Percentiles rank a stretch among this genome's conserved stretches.
Conservation (phyloP, 2,888 invertebrate genomes). For the Caenorhabditis sp. region DNA sequence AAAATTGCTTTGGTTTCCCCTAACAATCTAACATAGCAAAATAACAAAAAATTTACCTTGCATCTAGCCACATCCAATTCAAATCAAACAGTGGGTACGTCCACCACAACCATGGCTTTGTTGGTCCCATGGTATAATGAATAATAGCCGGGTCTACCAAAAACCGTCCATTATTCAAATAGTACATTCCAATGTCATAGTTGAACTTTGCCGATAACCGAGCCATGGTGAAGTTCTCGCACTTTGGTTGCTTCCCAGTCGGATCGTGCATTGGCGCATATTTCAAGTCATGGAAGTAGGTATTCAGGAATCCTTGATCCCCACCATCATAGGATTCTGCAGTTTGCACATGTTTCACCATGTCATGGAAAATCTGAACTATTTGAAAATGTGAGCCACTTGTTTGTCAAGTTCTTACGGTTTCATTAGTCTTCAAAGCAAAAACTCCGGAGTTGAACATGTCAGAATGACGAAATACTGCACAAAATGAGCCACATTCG, state of each 20-base stretch:
- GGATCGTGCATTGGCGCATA: slow-evolving; percentile 76
- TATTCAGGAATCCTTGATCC: slow-evolving; percentile 81
- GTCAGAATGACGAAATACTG: slow-evolving; percentile 78
- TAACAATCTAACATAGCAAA: too few species aligned
- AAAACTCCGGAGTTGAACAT: slow-evolving; percentile 81
- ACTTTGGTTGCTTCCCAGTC: slow-evolving; percentile 24
- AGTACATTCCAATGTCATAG: slow-evolving; percentile 81
- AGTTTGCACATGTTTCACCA: slow-evolving; percentile 65
- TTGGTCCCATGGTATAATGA: slow-evolving; percentile 79
- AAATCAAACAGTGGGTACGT: slow-evolving; percentile 78
- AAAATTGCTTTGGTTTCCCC: too few species aligned
- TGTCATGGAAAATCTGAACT: slow-evolving; percentile 72
- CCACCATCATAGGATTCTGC: slow-evolving; percentile 79
- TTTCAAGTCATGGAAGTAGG: slow-evolving; percentile 76
- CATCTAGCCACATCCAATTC: slow-evolving; percentile 75
- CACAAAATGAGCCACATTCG: slow-evolving; percentile 78
- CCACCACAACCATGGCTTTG: slow-evolving; percentile 81
- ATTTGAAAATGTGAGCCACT: neutral
- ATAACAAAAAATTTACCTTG: slow-evolving; percentile 63
- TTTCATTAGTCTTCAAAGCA: slow-evolving; percentile 76
- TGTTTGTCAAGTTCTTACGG: slow-evolving; percentile 50
- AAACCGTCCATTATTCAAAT: slow-evolving; percentile 72
- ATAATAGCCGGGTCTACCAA: slow-evolving; percentile 77
- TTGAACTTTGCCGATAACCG: slow-evolving; percentile 76
- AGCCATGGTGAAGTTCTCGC: slow-evolving; percentile 26